Percentiles rank a stretch among this genome's conserved stretches.
phyloP scores from a whole-genome alignment of 2,113 vertebrate genomes.

The Chaetura pelagica region DNA sequence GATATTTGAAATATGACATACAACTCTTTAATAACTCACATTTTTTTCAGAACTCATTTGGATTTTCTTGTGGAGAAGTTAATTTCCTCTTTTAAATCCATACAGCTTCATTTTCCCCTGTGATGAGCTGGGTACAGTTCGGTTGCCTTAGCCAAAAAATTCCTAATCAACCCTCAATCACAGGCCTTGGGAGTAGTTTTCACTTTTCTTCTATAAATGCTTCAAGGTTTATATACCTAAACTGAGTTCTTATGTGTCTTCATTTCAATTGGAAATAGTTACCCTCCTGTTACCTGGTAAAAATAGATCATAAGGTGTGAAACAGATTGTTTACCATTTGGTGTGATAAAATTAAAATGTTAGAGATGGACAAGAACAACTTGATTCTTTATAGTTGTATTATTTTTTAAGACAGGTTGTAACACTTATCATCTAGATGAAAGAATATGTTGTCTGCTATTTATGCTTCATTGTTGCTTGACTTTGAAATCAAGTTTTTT shows the following conservation, averaged over 20 bases:
- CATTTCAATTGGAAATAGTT: slow-evolving; percentile 8
- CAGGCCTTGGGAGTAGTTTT: not conserved
- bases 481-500: not conserved
- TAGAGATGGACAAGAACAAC: slow-evolving; percentile 60
- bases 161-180: not conserved
- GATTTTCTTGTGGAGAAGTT: not conserved
- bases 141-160: not conserved
- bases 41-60: not conserved
- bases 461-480: not conserved
- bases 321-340: slow-evolving; percentile 73
- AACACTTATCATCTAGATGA: not conserved
- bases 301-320: slow-evolving; percentile 56
- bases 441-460: not conserved
- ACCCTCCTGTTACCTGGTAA: slow-evolving; percentile 32
- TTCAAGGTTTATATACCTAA: not conserved
- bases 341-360: slow-evolving; percentile 52
- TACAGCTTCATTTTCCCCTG: not conserved
- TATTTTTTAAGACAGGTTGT: not conserved
- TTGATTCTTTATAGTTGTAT: not conserved
- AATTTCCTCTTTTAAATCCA: not conserved
- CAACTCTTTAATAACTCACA: not conserved
- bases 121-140: not conserved
- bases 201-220: not conserved
- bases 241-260: not conserved
- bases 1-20: not conserved